phyloP scores from a whole-genome alignment of 2,888 invertebrate genomes.

The Stenolophus ochropezus region DNA sequence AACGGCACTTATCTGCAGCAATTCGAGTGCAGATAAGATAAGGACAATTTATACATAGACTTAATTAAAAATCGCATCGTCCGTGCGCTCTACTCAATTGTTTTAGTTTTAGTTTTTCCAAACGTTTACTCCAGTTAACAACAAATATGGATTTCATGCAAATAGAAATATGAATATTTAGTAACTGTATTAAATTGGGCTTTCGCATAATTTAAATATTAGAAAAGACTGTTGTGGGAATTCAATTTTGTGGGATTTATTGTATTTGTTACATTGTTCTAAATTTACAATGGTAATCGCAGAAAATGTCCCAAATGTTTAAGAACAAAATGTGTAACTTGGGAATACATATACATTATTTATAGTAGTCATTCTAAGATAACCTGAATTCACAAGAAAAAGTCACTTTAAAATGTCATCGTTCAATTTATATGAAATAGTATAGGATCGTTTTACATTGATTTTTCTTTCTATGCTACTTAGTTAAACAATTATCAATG shows the following conservation, averaged over 20 bases:
- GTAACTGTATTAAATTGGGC: conserved; percentile 10
- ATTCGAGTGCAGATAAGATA: conserved; percentile 15
- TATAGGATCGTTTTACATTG: too few relatives aligned
- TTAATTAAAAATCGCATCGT: conserved; percentile 19
- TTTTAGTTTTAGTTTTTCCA: background rate
- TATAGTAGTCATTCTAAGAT: too few relatives aligned
- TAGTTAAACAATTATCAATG: too few relatives aligned
- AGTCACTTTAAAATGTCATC: too few relatives aligned
- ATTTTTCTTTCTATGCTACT: too few relatives aligned
- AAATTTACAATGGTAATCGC: too few relatives aligned
- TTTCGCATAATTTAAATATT: conserved; percentile 9
- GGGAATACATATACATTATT: too few relatives aligned
- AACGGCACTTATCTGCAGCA: conserved; percentile 18
- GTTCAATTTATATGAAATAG: too few relatives aligned
- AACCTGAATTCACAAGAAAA: too few relatives aligned
- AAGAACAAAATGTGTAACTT: too few relatives aligned
- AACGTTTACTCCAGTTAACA: background rate
- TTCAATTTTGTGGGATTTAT: background rate
- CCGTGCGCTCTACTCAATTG: background rate
- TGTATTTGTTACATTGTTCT: too few relatives aligned
- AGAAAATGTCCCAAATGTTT: too few relatives aligned
- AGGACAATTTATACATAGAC: conserved; percentile 10
- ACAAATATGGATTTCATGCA: conserved; percentile 27
- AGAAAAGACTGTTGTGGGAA: background rate
- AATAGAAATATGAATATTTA: conserved; percentile 20